Percentiles rank a stretch among this genome's conserved stretches.
Evolutionary conservation across 2,113 vertebrate genomes (phyloP).

Genomic region (Pavo muticus): DNA sequence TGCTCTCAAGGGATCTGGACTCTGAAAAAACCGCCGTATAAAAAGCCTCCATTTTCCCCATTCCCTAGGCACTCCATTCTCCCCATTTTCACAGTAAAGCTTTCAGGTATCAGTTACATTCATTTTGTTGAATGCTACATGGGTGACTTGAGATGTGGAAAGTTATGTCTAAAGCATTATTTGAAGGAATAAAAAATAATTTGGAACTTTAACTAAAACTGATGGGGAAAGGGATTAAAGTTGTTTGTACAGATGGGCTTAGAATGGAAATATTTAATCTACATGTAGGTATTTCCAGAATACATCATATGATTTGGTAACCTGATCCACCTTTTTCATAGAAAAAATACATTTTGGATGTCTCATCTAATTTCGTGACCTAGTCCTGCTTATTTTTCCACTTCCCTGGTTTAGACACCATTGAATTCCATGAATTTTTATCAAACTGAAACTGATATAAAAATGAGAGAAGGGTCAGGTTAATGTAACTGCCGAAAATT

Average conservation of each 20-base stretch:
- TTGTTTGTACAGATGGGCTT: constrained; percentile 65
- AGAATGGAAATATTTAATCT: constrained; percentile 65
- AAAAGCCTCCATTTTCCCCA: not conserved
- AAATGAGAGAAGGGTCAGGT: not conserved
- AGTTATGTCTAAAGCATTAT: constrained; percentile 53
- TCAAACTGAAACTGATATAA: not conserved
- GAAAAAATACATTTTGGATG: constrained; percentile 1
- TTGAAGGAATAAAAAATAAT: constrained; percentile 41
- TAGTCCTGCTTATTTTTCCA: constrained; percentile 24
- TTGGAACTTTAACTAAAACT: constrained; percentile 39
- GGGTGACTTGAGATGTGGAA: constrained; percentile 41
- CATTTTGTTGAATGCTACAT: not conserved
- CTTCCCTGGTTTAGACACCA: not conserved
- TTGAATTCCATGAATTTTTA: constrained; percentile 22
- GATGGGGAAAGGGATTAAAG: constrained; percentile 29
- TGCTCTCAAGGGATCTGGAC: not conserved
- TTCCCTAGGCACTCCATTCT: not conserved
- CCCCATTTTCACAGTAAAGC: not conserved
- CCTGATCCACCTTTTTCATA: not conserved
- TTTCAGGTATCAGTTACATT: constrained; percentile 31
- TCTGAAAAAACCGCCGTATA: not conserved
- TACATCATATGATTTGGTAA: constrained; percentile 44
- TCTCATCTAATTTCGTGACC: constrained; percentile 27
- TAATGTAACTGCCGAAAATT: not conserved
- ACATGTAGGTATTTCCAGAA: not conserved